Conservation (phyloP, 2,113 vertebrate genomes). For the Cebus imitator region DNA sequence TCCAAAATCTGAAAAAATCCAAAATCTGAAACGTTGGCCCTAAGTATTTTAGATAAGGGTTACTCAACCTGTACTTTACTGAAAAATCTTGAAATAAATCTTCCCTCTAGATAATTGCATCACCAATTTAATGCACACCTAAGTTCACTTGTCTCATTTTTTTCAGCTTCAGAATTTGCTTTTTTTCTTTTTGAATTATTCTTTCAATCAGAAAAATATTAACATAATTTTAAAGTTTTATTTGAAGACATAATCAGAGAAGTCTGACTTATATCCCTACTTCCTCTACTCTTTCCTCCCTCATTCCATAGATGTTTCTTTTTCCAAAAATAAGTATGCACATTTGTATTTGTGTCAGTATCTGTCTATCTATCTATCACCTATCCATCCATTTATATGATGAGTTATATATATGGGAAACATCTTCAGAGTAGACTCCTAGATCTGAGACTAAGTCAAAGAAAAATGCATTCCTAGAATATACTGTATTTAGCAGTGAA, state of each 20-base stretch:
- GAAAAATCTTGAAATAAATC: background rate
- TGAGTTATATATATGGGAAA: background rate
- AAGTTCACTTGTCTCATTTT: background rate
- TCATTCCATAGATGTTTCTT: background rate
- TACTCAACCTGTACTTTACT: background rate
- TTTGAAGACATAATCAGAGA: background rate
- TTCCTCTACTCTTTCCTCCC: background rate
- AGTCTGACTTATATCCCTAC: background rate
- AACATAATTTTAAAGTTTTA: background rate
- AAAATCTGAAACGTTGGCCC: background rate
- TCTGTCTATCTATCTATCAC: background rate
- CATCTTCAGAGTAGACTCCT: background rate
- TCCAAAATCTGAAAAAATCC: background rate
- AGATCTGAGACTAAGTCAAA: background rate
- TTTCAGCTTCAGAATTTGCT: background rate
- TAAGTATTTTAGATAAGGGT: background rate
- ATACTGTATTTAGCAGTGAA: background rate
- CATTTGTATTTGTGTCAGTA: background rate
- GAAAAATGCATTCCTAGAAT: background rate
- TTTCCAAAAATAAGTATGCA: background rate
- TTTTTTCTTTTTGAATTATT: background rate
- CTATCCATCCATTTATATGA: background rate
- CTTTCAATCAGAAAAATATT: background rate
- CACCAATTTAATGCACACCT: background rate
- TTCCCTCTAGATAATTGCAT: background rate